A percentile compares a stretch with the other conserved stretches of the same genome.
phyloP scores from a whole-genome alignment of 2,113 vertebrate species.

The Rhynchopsitta pachyrhyncha region DNA sequence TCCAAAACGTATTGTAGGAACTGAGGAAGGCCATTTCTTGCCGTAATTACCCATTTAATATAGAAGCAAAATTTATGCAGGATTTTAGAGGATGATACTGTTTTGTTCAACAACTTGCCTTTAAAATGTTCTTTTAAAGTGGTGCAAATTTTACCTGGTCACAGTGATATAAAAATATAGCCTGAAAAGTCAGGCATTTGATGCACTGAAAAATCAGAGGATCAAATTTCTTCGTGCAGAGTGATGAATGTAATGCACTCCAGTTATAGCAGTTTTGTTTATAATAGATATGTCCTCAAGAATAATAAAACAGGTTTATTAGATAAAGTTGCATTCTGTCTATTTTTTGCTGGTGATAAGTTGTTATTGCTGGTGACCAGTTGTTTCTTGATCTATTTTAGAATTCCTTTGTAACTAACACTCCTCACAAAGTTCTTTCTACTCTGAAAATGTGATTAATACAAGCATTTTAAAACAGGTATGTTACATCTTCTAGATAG shows the following conservation, averaged over 20 bases:
- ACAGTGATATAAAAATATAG: not conserved
- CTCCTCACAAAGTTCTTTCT: not conserved
- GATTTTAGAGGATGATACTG: not conserved
- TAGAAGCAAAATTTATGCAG: not conserved
- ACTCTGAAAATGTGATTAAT: not conserved
- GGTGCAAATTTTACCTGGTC: not conserved
- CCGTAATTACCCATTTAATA: not conserved
- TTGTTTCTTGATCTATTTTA: slow-evolving; percentile 29
- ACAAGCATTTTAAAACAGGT: not conserved
- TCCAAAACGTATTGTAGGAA: not conserved
- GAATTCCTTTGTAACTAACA: not conserved
- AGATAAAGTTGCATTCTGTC: slow-evolving; percentile 53
- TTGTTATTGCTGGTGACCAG: not conserved
- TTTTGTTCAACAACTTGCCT: not conserved
- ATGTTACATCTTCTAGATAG: slow-evolving; percentile 18
- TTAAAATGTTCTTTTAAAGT: not conserved
- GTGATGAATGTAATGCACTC: not conserved
- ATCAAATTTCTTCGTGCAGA: not conserved
- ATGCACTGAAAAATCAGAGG: not conserved
- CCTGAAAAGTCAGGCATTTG: not conserved
- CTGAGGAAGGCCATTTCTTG: not conserved
- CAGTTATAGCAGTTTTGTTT: not conserved
- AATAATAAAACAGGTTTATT: slow-evolving; percentile 54
- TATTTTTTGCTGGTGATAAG: slow-evolving; percentile 37
- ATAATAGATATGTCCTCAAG: not conserved